Percentiles rank a stretch among this genome's conserved stretches.
phyloP scores from a whole-genome alignment of 2,888 invertebrate species.

The Pseudococcus longispinus region DNA sequence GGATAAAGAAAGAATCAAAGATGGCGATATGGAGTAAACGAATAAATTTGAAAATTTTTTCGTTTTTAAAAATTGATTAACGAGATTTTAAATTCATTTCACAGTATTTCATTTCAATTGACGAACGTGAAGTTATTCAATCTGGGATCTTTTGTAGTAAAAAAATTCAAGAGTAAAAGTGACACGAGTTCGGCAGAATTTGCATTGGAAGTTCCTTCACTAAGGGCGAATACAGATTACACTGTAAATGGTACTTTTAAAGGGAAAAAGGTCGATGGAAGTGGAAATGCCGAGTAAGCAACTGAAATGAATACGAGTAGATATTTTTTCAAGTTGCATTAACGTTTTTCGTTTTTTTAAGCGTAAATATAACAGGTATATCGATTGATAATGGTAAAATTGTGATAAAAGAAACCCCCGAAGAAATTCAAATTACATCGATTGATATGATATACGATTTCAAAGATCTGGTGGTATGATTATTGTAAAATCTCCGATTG shows the following conservation, averaged over 20 bases:
- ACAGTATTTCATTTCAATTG: slow-evolving; percentile 37
- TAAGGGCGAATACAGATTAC: slow-evolving; percentile 42
- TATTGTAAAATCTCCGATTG: neutral
- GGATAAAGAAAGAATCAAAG: slow-evolving; percentile 39
- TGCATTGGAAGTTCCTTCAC: slow-evolving; percentile 19
- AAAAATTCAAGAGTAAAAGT: slow-evolving; percentile 50
- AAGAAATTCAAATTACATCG: slow-evolving; percentile 36
- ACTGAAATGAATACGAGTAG: neutral
- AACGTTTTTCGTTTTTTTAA: neutral
- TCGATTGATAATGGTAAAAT: slow-evolving; percentile 46
- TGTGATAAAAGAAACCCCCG: slow-evolving; percentile 38
- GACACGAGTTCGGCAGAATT: slow-evolving; percentile 35
- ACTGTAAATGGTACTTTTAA: slow-evolving; percentile 45
- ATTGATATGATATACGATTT: slow-evolving; percentile 40
- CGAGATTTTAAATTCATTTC: neutral
- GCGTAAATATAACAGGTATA: slow-evolving; percentile 18
- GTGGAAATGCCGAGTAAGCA: slow-evolving; percentile 45
- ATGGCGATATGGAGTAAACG: slow-evolving; percentile 36
- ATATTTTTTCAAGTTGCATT: neutral
- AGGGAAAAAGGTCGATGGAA: slow-evolving; percentile 49
- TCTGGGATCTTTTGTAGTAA: slow-evolving; percentile 38
- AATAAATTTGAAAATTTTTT: neutral
- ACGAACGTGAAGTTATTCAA: slow-evolving; percentile 42
- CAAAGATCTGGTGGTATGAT: slow-evolving; percentile 44
- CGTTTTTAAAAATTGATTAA: neutral